Evolutionary conservation across 1,140 invertebrate genomes (phyloP).

Genomic region (Leptoteleia sp.): DNA sequence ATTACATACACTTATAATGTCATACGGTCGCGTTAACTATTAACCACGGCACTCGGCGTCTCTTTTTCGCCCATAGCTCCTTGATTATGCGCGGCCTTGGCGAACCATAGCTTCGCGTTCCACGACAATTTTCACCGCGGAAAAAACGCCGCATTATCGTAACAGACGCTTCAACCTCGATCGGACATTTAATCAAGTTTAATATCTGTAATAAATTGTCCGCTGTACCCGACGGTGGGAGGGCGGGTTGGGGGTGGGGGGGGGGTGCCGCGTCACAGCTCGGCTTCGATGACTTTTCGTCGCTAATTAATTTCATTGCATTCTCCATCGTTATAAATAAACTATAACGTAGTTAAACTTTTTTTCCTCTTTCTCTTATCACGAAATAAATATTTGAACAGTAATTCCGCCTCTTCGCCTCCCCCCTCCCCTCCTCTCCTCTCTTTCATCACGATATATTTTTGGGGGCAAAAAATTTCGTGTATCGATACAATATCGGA

Average conservation of each 20-base stretch:
- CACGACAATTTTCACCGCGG: constrained; percentile 49
- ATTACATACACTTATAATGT: constrained; percentile 61
- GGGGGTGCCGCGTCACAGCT: not conserved
- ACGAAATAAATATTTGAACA: no score
- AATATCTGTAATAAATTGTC: constrained; percentile 38
- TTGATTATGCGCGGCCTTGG: constrained; percentile 52
- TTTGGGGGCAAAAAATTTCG: no score
- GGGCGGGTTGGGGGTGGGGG: no score
- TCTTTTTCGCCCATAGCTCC: constrained; percentile 50
- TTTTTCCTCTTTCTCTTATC: no score
- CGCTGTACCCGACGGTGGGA: no score
- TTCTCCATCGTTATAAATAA: constrained; percentile 6
- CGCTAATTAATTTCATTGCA: constrained; percentile 17
- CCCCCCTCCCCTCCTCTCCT: no score
- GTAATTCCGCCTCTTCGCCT: no score
- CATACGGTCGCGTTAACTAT: constrained; percentile 61
- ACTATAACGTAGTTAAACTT: no score
- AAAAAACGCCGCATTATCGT: constrained; percentile 43
- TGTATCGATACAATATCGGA: no score
- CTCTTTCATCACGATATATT: no score
- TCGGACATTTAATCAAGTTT: constrained; percentile 33
- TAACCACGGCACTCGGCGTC: constrained; percentile 41
- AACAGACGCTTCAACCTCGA: constrained; percentile 42
- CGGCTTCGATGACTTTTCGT: no score
- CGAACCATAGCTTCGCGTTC: constrained; percentile 44